phyloP scores from a whole-genome alignment of 2,888 invertebrate species.

The Tenthredo distinguenda region DNA sequence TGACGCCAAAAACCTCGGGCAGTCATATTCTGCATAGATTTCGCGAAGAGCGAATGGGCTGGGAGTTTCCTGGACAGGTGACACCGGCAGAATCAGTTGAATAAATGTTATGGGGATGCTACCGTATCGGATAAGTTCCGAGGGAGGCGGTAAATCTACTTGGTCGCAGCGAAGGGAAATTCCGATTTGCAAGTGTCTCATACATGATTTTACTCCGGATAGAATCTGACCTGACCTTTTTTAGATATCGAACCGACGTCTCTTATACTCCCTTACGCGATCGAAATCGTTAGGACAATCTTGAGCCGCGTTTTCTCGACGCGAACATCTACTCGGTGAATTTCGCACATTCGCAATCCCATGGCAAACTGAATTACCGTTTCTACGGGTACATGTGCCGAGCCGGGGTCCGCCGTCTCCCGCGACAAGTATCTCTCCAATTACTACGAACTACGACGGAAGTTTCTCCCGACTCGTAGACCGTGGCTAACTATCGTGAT shows the following conservation, averaged over 20 bases:
- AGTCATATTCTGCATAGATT: not conserved
- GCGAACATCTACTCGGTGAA: not conserved
- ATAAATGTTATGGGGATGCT: not conserved
- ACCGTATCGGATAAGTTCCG: not conserved
- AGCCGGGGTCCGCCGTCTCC: not conserved
- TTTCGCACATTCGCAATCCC: not conserved
- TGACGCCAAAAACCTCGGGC: not conserved
- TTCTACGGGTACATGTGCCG: not conserved
- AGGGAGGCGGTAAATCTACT: not conserved
- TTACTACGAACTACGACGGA: not conserved
- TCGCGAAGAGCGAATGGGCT: not conserved
- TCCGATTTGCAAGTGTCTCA: not conserved
- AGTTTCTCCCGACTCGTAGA: not conserved
- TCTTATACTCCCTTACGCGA: not conserved
- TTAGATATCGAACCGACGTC: not conserved
- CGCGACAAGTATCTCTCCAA: not conserved
- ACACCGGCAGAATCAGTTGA: not conserved
- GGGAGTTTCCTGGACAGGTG: not conserved
- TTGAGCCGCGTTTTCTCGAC: not conserved
- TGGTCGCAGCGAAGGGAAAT: not conserved
- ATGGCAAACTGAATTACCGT: not conserved
- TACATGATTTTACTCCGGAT: not conserved
- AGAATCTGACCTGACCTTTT: not conserved
- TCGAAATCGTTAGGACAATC: constrained; percentile 24
- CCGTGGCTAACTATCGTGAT: constrained; percentile 27